Percentiles rank a stretch among this genome's conserved stretches.
phyloP scores from a whole-genome alignment of 2,888 invertebrate genomes.

The Sphaerophoria rueppellii region DNA sequence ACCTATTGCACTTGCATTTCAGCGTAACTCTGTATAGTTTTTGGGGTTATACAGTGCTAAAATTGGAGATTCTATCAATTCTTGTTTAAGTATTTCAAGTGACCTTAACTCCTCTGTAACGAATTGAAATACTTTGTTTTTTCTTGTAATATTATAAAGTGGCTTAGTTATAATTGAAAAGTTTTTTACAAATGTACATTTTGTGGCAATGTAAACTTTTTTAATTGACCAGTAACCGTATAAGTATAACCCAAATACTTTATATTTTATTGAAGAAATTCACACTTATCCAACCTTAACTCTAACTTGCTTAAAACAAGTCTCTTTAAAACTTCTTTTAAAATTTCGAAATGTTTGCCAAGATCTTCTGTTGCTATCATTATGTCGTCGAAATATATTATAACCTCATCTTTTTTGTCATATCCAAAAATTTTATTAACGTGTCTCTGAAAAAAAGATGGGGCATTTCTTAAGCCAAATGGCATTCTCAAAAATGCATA shows the following conservation, averaged over 20 bases:
- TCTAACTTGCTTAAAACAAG: background rate
- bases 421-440: background rate
- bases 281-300: background rate
- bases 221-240: background rate
- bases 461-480: background rate
- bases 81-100: background rate
- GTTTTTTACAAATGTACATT: no score
- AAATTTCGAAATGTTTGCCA: no score
- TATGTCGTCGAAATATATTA: background rate
- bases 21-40: background rate
- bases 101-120: background rate
- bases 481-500: background rate
- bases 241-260: background rate
- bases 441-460: background rate
- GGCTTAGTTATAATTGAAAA: no score
- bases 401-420: background rate
- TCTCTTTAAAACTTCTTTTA: conserved; percentile 1
- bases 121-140: background rate
- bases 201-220: no score
- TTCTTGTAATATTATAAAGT: no score
- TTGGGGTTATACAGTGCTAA: background rate
- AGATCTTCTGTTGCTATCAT: background rate
- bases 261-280: background rate
- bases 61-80: background rate
- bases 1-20: background rate